Conservation (phyloP, 2,113 vertebrate genomes). For the Arothron firmamentum region DNA sequence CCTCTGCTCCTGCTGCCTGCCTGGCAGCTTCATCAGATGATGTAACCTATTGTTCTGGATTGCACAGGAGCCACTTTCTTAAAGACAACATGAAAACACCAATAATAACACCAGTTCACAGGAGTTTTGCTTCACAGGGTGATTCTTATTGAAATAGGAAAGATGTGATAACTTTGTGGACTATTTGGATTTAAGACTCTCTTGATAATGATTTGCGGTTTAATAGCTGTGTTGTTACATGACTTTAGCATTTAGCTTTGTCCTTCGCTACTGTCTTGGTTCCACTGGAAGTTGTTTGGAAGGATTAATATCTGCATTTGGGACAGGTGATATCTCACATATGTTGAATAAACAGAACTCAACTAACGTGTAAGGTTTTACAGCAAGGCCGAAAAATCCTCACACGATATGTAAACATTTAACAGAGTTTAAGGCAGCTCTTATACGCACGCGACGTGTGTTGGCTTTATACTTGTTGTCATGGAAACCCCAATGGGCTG, state of each 20-base stretch:
- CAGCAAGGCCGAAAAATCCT: no score
- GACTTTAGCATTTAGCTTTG: no score
- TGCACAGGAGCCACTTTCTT: slow-evolving; percentile 14
- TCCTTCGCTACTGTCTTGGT: no score
- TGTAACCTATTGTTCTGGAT: slow-evolving; percentile 45
- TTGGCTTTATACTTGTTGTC: slow-evolving; percentile 53
- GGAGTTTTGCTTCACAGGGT: not conserved
- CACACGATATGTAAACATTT: not conserved
- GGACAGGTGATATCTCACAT: no score
- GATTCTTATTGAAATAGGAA: not conserved
- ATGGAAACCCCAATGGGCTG: slow-evolving; percentile 63
- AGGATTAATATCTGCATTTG: no score
- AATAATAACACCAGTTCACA: slow-evolving; percentile 16
- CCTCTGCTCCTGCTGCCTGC: slow-evolving; percentile 55
- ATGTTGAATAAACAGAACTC: no score
- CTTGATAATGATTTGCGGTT: no score
- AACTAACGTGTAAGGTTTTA: no score
- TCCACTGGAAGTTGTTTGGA: no score
- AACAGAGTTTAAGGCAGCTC: not conserved
- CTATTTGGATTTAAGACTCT: no score
- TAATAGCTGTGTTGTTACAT: no score
- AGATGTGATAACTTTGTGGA: no score
- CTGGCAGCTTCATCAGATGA: slow-evolving; percentile 54
- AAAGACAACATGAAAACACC: slow-evolving; percentile 4
- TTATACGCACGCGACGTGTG: slow-evolving; percentile 18